A percentile compares a stretch with the other conserved stretches of the same genome.
Conservation (phyloP, 2,888 invertebrate species). For the Cephus nigrinus region DNA sequence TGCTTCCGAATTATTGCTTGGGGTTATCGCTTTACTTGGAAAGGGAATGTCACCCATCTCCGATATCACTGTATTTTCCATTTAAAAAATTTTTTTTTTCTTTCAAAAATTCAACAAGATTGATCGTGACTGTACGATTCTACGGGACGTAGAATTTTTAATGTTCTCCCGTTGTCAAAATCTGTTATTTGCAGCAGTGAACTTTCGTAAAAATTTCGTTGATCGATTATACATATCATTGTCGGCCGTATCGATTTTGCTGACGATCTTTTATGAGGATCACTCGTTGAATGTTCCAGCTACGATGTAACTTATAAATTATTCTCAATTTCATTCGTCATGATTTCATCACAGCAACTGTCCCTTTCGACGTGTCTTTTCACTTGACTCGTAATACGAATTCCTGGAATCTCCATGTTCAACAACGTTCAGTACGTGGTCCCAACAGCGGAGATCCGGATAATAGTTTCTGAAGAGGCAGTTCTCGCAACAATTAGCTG, state of each 20-base stretch:
- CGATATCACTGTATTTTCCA: neutral
- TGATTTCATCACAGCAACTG: neutral
- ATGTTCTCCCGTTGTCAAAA: neutral
- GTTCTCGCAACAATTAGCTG: constrained; percentile 59
- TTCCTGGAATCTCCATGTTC: neutral
- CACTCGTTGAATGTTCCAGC: neutral
- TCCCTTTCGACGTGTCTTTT: neutral
- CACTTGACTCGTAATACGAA: neutral
- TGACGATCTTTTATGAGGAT: neutral
- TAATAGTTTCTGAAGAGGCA: constrained; percentile 60
- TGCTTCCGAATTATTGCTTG: constrained; percentile 39
- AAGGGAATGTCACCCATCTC: constrained; percentile 24
- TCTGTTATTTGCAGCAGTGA: neutral
- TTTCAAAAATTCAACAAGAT: neutral
- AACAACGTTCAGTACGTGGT: neutral
- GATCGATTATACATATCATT: neutral
- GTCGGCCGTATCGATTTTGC: neutral
- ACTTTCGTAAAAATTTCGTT: neutral
- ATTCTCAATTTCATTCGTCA: neutral
- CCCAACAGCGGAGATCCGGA: neutral
- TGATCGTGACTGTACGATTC: neutral
- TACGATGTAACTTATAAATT: neutral
- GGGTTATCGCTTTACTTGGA: constrained; percentile 37
- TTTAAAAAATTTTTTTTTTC: neutral
- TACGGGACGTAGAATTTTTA: neutral